These are phyloP conservation scores for Mactromeris polynyma DNA, from an alignment of 2,888 invertebrate genomes.

Conservation along the genomic window DNA sequence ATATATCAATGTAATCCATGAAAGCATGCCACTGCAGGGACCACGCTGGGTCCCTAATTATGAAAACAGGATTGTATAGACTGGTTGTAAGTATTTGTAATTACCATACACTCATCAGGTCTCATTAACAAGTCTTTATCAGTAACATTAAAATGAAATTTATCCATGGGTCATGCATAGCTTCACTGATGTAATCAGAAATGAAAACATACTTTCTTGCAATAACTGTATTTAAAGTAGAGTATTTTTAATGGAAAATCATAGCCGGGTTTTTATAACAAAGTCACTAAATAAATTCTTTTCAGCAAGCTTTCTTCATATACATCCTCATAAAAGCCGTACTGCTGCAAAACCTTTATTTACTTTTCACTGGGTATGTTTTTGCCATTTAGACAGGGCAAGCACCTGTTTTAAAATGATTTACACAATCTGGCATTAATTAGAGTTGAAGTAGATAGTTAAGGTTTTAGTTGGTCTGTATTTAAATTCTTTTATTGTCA, in stretches of 20 bases:
- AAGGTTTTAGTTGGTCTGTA: conserved; percentile 20
- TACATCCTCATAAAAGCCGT: not conserved
- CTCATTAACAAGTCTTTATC: conserved; percentile 23
- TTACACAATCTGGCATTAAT: conserved; percentile 46
- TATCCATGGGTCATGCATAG: not conserved
- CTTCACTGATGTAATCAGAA: not conserved
- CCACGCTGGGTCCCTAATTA: conserved; percentile 39
- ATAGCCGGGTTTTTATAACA: not conserved
- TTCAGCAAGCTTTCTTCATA: not conserved
- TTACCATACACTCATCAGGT: conserved; percentile 23
- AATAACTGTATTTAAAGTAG: not conserved
- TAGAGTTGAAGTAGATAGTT: conserved; percentile 33
- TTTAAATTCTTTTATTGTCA: conserved; percentile 45
- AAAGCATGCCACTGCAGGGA: conserved; percentile 32
- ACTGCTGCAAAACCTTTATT: not conserved
- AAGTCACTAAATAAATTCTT: not conserved
- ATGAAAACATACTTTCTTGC: conserved; percentile 1
- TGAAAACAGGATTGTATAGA: conserved; percentile 22
- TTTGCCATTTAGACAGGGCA: conserved; percentile 19
- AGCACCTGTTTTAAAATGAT: conserved; percentile 52
- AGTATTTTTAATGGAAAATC: conserved; percentile 13
- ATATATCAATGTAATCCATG: conserved; percentile 6
- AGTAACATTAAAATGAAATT: conserved; percentile 18
- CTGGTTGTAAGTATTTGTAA: conserved; percentile 25
- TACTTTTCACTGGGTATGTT: conserved; percentile 9